Conservation (phyloP, 2,797 vertebrate species). For the Myotis myotis region DNA sequence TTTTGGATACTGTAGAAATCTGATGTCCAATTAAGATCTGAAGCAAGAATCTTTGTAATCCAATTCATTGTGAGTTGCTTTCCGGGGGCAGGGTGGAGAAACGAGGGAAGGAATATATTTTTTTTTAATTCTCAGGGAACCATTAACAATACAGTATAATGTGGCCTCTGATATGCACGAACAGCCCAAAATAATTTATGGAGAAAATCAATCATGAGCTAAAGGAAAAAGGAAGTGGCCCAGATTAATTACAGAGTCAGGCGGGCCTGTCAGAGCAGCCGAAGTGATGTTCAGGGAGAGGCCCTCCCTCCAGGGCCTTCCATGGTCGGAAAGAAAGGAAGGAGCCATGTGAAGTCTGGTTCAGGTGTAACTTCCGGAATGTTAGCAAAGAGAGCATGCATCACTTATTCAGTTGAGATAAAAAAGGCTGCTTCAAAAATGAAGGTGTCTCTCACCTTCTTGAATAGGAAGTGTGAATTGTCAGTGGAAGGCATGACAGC, state of each 20-base stretch:
- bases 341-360: neutral
- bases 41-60: neutral
- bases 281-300: neutral
- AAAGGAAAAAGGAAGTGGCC: constrained; percentile 19
- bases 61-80: neutral
- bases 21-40: constrained; percentile 1
- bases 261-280: neutral
- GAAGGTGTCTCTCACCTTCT: neutral
- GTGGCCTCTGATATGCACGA: constrained; percentile 41
- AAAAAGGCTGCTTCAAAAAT: neutral
- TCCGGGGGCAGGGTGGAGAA: neutral
- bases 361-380: neutral
- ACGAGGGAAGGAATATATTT: neutral
- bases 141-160: neutral
- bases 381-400: neutral
- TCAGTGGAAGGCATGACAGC: neutral
- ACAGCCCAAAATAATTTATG: constrained; percentile 28
- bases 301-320: neutral
- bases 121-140: neutral
- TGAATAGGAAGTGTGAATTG: neutral
- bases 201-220: neutral
- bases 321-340: neutral
- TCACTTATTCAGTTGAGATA: neutral
- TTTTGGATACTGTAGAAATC: constrained; percentile 6
- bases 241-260: neutral